Evolutionary conservation across 2,888 invertebrate species (phyloP).

Genomic region (Trachelus tabidus): DNA sequence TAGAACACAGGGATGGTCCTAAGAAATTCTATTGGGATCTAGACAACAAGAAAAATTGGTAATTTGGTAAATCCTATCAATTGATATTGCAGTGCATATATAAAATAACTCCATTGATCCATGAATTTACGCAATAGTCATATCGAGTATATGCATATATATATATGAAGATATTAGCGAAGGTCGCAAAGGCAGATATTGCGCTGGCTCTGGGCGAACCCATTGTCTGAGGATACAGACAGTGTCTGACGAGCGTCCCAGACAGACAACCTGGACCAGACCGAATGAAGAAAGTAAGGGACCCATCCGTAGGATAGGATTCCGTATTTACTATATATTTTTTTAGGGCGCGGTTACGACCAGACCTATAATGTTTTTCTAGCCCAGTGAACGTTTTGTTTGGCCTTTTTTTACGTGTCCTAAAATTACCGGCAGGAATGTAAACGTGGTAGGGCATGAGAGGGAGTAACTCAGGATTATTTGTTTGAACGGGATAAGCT

Average conservation of each 20-base stretch:
- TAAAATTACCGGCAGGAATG: background rate
- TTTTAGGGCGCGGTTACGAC: background rate
- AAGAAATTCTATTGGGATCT: background rate
- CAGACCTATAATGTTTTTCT: background rate
- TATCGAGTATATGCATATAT: background rate
- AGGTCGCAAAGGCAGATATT: background rate
- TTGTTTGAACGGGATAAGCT: background rate
- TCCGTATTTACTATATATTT: background rate
- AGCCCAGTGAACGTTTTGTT: no score
- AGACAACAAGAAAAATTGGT: background rate
- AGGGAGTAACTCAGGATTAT: background rate
- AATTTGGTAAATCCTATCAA: background rate
- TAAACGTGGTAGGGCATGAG: background rate
- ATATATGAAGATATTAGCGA: background rate
- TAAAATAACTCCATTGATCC: background rate
- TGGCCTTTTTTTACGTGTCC: no score
- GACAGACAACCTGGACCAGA: constrained; percentile 12
- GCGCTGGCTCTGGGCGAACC: constrained; percentile 16
- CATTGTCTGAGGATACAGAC: constrained; percentile 26
- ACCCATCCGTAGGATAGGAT: background rate
- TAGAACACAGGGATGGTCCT: background rate
- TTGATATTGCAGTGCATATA: no score
- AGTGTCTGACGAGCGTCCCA: constrained; percentile 15
- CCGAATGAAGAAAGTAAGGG: background rate
- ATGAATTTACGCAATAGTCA: background rate